Evolutionary conservation across 2,113 vertebrate species (phyloP).

Genomic region (Nannospalax galili): DNA sequence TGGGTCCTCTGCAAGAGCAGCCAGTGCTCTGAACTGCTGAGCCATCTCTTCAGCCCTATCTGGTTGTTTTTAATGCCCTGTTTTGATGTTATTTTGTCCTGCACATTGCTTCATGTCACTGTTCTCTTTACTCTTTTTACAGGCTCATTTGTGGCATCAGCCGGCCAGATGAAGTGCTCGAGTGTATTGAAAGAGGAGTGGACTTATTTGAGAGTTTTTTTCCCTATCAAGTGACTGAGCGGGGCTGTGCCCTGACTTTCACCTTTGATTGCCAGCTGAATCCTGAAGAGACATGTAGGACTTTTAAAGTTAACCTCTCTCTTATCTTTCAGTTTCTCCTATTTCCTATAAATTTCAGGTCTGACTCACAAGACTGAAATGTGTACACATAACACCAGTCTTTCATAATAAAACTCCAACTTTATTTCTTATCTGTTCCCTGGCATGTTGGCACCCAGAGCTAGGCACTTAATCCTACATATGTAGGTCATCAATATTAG

Average conservation of each 20-base stretch:
- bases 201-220: conserved; percentile 98
- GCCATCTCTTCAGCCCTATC: too few relatives aligned
- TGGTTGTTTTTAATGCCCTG: background rate
- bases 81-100: background rate
- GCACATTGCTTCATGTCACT: background rate
- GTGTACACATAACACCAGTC: conserved; percentile 2
- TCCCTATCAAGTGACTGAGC: conserved; percentile 95
- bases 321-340: conserved; percentile 55
- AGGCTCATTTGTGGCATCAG: conserved; percentile 95
- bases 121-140: conserved; percentile 59
- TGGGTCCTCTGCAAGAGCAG: too few relatives aligned
- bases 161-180: conserved; percentile 94
- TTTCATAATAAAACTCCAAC: conserved; percentile 54
- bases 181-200: conserved; percentile 93
- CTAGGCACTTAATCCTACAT: conserved; percentile 25
- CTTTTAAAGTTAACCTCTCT: conserved; percentile 60
- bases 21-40: too few relatives aligned
- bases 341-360: conserved; percentile 61
- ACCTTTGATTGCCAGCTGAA: conserved; percentile 85
- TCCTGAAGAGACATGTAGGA: conserved; percentile 91
- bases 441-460: conserved; percentile 43
- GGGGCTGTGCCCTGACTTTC: conserved; percentile 94
- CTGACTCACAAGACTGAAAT: conserved; percentile 63
- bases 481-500: conserved; percentile 33
- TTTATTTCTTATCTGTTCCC: conserved; percentile 49